A percentile compares a stretch with the other conserved stretches of the same genome.
Conservation (phyloP, 2,888 invertebrate genomes). For the Automeris io region DNA sequence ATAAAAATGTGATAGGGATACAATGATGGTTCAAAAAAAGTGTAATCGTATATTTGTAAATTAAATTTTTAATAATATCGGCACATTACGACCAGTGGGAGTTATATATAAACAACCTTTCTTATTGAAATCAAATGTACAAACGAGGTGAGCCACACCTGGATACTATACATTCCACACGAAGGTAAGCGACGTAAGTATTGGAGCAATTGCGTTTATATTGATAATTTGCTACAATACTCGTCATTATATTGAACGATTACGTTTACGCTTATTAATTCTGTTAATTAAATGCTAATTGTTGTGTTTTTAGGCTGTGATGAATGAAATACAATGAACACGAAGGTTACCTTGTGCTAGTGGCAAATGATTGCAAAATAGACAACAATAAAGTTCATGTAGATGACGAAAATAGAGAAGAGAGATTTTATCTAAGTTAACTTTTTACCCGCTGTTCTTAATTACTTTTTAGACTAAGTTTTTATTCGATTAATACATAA, state of each 20-base stretch:
- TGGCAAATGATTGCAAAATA: neutral
- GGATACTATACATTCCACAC: constrained; percentile 32
- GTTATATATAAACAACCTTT: too few relatives aligned
- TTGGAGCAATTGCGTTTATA: constrained; percentile 2
- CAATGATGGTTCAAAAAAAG: too few relatives aligned
- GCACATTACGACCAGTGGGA: too few relatives aligned
- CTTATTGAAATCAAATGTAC: constrained; percentile 39
- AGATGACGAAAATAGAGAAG: neutral
- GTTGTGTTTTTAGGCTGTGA: neutral
- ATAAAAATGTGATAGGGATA: too few relatives aligned
- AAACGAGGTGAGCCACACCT: constrained; percentile 48
- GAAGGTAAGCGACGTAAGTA: constrained; percentile 8
- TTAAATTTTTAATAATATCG: constrained; percentile 24
- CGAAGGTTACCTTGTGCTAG: neutral
- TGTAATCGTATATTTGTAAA: too few relatives aligned
- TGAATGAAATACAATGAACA: neutral
- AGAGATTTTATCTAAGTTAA: too few relatives aligned
- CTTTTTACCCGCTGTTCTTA: too few relatives aligned
- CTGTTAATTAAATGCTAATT: constrained; percentile 15
- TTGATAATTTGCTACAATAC: constrained; percentile 18
- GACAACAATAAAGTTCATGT: neutral
- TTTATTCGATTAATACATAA: too few relatives aligned
- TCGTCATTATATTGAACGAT: constrained; percentile 14
- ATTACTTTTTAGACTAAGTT: too few relatives aligned
- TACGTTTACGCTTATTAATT: constrained; percentile 20